Evolutionary conservation across 2,888 invertebrate species (phyloP), one percentile per base, ranked within the genome.

Genomic region (Limnephilus rhombicus): DNA sequence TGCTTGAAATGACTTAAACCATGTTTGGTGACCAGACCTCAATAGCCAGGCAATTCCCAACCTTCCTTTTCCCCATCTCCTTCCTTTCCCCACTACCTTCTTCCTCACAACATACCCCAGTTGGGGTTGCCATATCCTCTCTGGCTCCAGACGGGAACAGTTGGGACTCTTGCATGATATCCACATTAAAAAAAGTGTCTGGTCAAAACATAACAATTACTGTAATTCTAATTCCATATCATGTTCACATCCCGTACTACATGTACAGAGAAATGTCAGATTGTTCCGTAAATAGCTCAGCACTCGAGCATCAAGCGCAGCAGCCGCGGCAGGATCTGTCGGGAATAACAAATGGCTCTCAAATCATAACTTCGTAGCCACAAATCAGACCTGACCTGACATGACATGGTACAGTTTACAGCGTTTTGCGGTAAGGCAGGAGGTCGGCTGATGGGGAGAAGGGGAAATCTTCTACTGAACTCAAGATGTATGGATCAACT

Each of bases 331-430:
- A 24, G 37, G 83, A 86, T 45, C 45, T n/a, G 45, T 86, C 86
- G 13, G 45, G 86, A 86, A 86, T 86, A 45, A 86, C 86, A 86
- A 45, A 85, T 85, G 85, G 18, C 24, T 45, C 85, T 85, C 85
- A 41, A 45, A 45, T 86, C 86, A 41, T 34, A 37, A 85, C 85
- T 37, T 37, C 37, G 85, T 12, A n/a, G 18, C 37, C 45, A 86
- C 86, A 86, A 86, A 86, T 86, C 86, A 45, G 37, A 86, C 29
- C 45, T 86, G 49, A 86, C 86, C 45, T 86, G 49, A 86, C 86
- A 49, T 86, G 29, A 29, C 15, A 29, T 45, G 45, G 2, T 11
- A 18, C 41, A 68, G 68, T 68, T 68, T 68, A 68, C 24, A 68
- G 9, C 24, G 68, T 68, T 68, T 68, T 68, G 68, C 68, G 68